These are phyloP conservation scores for Cepaea nemoralis DNA, from an alignment of 1,140 invertebrate genomes.

Conservation along the genomic window DNA sequence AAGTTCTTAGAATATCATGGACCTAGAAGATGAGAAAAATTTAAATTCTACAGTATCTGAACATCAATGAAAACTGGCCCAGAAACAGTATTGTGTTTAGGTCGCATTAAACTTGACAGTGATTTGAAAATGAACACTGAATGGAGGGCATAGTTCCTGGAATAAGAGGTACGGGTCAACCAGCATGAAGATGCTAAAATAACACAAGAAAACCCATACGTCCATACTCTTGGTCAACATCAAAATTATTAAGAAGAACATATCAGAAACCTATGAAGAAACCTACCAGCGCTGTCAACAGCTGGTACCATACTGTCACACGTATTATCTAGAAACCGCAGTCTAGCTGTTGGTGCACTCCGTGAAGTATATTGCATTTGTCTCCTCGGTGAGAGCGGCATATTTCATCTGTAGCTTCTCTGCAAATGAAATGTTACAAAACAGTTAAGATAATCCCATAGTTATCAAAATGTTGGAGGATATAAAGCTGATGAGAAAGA, in stretches of 20 bases:
- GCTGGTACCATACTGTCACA: conserved; percentile 34
- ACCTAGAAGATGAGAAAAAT: no score
- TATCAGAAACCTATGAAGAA: background rate
- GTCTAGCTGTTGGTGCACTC: background rate
- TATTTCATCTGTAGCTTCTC: background rate
- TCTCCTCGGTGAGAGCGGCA: conserved; percentile 31
- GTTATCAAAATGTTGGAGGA: background rate
- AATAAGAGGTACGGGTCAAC: background rate
- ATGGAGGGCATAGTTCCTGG: background rate
- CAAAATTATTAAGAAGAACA: background rate
- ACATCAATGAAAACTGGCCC: no score
- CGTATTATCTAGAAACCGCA: conserved; percentile 36
- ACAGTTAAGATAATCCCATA: background rate
- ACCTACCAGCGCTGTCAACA: background rate
- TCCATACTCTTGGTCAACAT: background rate
- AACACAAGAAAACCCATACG: background rate
- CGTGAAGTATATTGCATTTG: conserved; percentile 16
- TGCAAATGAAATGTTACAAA: background rate
- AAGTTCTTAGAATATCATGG: no score
- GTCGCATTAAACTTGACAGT: background rate
- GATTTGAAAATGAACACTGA: background rate
- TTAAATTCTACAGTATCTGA: no score
- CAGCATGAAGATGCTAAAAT: no score
- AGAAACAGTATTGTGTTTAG: background rate
- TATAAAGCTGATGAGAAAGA: no score